Percentiles rank a stretch among this genome's conserved stretches.
These are phyloP conservation scores for Cairina moschata DNA, from an alignment of 2,113 vertebrate genomes.

Conservation along the genomic window DNA sequence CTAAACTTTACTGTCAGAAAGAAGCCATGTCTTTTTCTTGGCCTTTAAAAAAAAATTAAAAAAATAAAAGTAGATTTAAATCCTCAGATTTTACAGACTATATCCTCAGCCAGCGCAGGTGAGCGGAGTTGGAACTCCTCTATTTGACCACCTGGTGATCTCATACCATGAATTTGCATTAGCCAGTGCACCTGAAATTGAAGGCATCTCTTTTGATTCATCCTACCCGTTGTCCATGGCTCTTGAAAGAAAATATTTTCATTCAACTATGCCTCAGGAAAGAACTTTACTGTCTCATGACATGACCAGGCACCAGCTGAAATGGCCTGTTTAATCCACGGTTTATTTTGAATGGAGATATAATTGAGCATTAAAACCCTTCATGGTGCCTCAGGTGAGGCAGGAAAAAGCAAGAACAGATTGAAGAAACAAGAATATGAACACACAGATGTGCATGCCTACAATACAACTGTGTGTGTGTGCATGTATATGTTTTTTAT, in stretches of 20 bases:
- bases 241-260: not conserved
- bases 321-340: not conserved
- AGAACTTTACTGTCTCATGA: not conserved
- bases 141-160: not conserved
- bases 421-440: not conserved
- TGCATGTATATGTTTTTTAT: not conserved
- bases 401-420: not conserved
- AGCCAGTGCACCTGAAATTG: not conserved
- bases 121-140: not conserved
- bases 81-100: not conserved
- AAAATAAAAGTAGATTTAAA: not conserved
- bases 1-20: not conserved
- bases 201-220: not conserved
- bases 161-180: not conserved
- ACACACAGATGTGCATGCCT: not conserved
- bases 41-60: not conserved
- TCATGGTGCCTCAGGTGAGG: not conserved
- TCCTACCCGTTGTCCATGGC: not conserved
- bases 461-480: not conserved
- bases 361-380: not conserved
- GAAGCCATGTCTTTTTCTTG: not conserved
- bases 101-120: not conserved
- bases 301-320: not conserved
- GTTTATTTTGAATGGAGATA: not conserved
- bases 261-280: not conserved